phyloP scores from a whole-genome alignment of 2,797 vertebrate genomes.

The Periophthalmus magnuspinnatus region DNA sequence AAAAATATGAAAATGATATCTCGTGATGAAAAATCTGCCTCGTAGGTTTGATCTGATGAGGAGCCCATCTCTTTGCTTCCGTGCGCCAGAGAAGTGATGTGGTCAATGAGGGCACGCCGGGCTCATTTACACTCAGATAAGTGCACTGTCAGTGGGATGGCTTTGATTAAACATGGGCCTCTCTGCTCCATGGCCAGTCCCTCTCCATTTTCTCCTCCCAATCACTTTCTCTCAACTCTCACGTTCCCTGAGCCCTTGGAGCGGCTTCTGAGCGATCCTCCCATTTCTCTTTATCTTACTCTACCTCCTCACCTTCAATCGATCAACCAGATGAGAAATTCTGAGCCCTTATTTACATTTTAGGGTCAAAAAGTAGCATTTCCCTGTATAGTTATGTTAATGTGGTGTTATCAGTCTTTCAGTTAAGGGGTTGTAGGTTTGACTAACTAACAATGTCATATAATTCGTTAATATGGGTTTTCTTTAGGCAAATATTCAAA shows the following conservation, averaged over 20 bases:
- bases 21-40: constrained; percentile 25
- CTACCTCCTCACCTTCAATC: constrained; percentile 2
- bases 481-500: too few relatives aligned
- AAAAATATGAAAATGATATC: constrained; percentile 7
- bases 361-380: background rate
- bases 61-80: constrained; percentile 16
- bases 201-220: constrained; percentile 36
- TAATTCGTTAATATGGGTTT: too few relatives aligned
- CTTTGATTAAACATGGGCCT: constrained; percentile 65
- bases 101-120: constrained; percentile 57
- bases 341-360: background rate
- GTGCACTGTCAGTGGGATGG: constrained; percentile 52
- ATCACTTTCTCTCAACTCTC: constrained; percentile 22
- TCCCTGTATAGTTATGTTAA: background rate
- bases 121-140: constrained; percentile 68
- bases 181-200: constrained; percentile 30
- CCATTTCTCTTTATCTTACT: constrained; percentile 26
- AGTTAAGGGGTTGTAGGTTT: too few relatives aligned
- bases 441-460: too few relatives aligned
- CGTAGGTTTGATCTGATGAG: constrained; percentile 28
- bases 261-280: constrained; percentile 14
- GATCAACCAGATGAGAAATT: background rate
- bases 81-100: constrained; percentile 32
- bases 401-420: too few relatives aligned
- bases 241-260: constrained; percentile 19